Percentiles rank a stretch among this genome's conserved stretches.
Conservation (phyloP, 2,113 vertebrate genomes). For the Heloderma charlesbogerti region DNA sequence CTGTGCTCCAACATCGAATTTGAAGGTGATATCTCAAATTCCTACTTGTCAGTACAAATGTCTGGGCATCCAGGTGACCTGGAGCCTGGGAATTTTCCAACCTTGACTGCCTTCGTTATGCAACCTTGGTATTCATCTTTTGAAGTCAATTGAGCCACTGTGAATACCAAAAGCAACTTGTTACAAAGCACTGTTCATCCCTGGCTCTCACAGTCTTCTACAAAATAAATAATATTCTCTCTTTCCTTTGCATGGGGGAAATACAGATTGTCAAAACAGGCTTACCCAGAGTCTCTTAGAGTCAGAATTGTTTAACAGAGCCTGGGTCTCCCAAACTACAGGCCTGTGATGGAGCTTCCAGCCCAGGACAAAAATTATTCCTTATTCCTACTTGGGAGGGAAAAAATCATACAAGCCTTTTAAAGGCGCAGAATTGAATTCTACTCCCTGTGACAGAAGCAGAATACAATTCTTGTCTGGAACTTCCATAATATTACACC, state of each 20-base stretch:
- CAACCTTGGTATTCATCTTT: neutral
- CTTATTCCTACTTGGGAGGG: neutral
- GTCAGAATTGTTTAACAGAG: neutral
- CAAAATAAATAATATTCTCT: neutral
- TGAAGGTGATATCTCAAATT: neutral
- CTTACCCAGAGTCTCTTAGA: neutral
- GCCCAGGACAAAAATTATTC: neutral
- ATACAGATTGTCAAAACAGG: slow-evolving; percentile 1
- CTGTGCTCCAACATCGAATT: too few relatives aligned
- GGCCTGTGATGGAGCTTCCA: neutral
- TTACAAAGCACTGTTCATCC: neutral
- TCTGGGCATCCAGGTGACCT: neutral
- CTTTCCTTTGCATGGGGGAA: neutral
- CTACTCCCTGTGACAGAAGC: neutral
- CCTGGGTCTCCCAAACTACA: neutral
- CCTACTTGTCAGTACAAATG: neutral
- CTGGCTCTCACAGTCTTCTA: neutral
- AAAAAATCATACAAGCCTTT: neutral
- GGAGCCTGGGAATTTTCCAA: neutral
- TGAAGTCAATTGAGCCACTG: slow-evolving; percentile 2
- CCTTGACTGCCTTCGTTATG: neutral
- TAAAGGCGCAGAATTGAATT: neutral
- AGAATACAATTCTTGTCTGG: neutral
- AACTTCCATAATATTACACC: neutral
- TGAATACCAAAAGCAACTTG: neutral